Evolutionary conservation across 37 sponge, comb jelly and placozoan species (phyloP).

Genomic region (Crambe crambe): DNA sequence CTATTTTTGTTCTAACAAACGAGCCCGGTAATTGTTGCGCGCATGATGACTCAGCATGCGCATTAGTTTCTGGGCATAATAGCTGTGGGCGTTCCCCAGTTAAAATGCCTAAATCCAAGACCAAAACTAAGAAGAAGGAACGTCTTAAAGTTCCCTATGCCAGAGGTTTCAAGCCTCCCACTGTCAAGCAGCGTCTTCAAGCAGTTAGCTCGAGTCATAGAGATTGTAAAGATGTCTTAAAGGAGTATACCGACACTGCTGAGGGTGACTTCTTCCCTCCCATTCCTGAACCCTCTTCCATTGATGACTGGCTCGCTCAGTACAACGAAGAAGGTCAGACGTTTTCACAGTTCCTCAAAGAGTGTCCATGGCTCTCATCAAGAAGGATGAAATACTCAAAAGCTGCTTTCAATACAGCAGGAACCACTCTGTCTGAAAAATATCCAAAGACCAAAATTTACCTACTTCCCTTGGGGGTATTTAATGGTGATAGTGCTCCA

Average conservation of each 20-base stretch:
- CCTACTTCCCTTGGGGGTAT: slow-evolving; percentile 76
- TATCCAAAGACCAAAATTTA: slow-evolving; percentile 84
- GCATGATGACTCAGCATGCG: too few species aligned
- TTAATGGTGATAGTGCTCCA: slow-evolving; percentile 45
- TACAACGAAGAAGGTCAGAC: slow-evolving; percentile 95
- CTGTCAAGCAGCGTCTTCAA: slow-evolving; percentile 13
- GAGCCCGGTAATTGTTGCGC: too few species aligned
- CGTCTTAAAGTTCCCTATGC: slow-evolving; percentile 61
- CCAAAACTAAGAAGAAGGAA: neutral
- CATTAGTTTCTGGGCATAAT: too few species aligned
- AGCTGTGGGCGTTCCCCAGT: too few species aligned
- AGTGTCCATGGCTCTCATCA: slow-evolving; percentile 84
- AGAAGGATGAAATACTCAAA: slow-evolving; percentile 63
- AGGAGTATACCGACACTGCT: neutral
- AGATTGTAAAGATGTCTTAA: slow-evolving; percentile 31
- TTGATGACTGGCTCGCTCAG: slow-evolving; percentile 97
- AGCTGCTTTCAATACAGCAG: slow-evolving; percentile 55
- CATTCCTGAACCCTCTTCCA: slow-evolving; percentile 71
- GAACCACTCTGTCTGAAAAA: slow-evolving; percentile 58
- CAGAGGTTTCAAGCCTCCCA: slow-evolving; percentile 70
- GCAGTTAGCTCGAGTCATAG: slow-evolving; percentile 37
- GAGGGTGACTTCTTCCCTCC: slow-evolving; percentile 49
- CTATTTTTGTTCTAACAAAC: too few species aligned
- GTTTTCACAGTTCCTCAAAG: slow-evolving; percentile 64
- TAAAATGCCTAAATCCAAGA: slow-evolving; percentile 28